Evolutionary conservation across 64 coral and sea anemone genomes (phyloP).

Genomic region (Pocillopora damicornis): DNA sequence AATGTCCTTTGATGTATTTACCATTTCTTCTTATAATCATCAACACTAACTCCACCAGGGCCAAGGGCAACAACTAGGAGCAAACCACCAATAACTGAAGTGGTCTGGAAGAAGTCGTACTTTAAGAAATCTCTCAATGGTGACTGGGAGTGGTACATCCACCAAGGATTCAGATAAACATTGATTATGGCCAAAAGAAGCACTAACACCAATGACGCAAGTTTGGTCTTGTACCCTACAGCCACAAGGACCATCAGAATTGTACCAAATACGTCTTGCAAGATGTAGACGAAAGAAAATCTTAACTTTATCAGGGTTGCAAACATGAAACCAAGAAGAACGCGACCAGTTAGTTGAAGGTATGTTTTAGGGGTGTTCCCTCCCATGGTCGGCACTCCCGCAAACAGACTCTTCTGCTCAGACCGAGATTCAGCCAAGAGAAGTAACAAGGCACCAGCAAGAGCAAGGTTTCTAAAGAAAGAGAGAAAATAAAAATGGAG

Average conservation of each 20-base stretch:
- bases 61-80: constrained; percentile 94
- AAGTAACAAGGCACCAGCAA: constrained; percentile 84
- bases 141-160: constrained; percentile 83
- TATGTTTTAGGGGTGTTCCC: constrained; percentile 96
- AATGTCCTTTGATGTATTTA: constrained; percentile 13
- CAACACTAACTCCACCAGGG: constrained; percentile 95
- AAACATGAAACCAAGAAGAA: constrained; percentile 93
- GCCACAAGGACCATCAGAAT: constrained; percentile 89
- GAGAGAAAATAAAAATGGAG: neutral
- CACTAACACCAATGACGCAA: constrained; percentile 89
- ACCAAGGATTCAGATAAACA: constrained; percentile 95
- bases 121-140: constrained; percentile 99
- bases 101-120: constrained; percentile 99
- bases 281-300: constrained; percentile 76
- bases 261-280: constrained; percentile 82
- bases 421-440: constrained; percentile 88
- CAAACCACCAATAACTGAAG: constrained; percentile 95
- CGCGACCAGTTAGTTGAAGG: constrained; percentile 91
- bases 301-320: constrained; percentile 89
- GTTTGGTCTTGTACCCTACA: constrained; percentile 95
- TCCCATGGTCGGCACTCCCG: constrained; percentile 84
- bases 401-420: constrained; percentile 97
- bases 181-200: constrained; percentile 78
- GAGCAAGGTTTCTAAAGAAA: constrained; percentile 84
- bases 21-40: constrained; percentile 99